Evolutionary conservation across 1,140 invertebrate species (phyloP).

Genomic region (Conus ventricosus): DNA sequence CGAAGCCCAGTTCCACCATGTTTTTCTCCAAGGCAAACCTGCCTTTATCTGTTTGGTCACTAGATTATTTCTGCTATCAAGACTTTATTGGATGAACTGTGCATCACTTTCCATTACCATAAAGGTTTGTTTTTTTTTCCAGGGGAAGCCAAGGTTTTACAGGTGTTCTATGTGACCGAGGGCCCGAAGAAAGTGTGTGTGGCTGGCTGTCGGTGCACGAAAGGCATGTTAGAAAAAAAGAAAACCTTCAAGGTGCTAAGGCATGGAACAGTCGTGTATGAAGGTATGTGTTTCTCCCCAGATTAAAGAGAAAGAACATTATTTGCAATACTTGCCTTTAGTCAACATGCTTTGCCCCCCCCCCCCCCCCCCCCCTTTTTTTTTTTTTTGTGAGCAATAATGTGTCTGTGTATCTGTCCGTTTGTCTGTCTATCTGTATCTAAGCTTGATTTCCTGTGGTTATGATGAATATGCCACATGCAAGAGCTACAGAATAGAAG

Average conservation of each 20-base stretch:
- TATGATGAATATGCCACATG: no score
- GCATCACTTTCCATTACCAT: no score
- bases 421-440: background rate
- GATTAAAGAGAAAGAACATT: no score
- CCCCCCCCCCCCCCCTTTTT: no score
- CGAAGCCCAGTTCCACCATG: no score
- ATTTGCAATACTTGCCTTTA: background rate
- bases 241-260: slow-evolving; percentile 83
- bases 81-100: no score
- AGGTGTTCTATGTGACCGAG: slow-evolving; percentile 88
- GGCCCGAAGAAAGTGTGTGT: slow-evolving; percentile 83
- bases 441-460: no score
- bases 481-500: no score
- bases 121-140: slow-evolving; percentile 33
- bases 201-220: slow-evolving; percentile 90
- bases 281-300: slow-evolving; percentile 78
- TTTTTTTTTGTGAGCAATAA: background rate
- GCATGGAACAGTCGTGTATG: slow-evolving; percentile 82
- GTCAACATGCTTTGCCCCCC: no score
- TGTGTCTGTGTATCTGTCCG: background rate
- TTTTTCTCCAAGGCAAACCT: no score
- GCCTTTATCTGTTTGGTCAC: no score
- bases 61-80: no score
- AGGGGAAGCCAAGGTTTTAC: slow-evolving; percentile 91
- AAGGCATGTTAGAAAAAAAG: slow-evolving; percentile 85